Conservation (phyloP, 2,113 vertebrate species). For the Indicator indicator region DNA sequence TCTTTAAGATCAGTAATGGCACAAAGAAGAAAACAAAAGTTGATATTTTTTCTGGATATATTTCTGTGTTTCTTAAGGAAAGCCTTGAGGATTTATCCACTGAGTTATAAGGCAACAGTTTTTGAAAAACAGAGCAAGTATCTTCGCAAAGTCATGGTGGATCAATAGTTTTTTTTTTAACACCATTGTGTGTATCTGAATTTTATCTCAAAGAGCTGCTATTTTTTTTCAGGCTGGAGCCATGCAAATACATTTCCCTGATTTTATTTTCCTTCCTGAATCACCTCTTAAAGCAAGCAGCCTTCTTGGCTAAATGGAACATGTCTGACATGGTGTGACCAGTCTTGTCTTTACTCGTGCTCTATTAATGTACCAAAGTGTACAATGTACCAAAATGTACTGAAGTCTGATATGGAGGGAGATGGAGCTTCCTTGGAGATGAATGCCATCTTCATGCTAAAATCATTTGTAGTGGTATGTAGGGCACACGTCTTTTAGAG, state of each 20-base stretch:
- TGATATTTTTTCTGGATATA: no score
- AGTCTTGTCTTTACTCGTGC: rapidly evolving
- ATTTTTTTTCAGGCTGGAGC: not conserved
- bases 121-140: not conserved
- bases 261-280: not conserved
- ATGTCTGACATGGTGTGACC: rapidly evolving
- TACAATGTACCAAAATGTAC: rapidly evolving
- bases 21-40: not conserved
- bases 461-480: rapidly evolving
- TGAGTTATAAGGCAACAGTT: not conserved
- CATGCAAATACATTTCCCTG: not conserved
- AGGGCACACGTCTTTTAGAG: not conserved
- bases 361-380: rapidly evolving
- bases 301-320: not conserved
- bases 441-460: rapidly evolving
- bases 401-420: no score
- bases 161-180: not conserved
- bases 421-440: not conserved
- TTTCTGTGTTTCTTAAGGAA: not conserved
- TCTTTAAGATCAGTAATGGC: not conserved
- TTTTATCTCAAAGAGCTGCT: not conserved
- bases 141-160: not conserved
- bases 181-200: not conserved
- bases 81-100: not conserved
- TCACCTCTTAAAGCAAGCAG: not conserved